These are phyloP conservation scores for Gymnarchus niloticus DNA, from an alignment of 2,113 vertebrate species.

Conservation along the genomic window DNA sequence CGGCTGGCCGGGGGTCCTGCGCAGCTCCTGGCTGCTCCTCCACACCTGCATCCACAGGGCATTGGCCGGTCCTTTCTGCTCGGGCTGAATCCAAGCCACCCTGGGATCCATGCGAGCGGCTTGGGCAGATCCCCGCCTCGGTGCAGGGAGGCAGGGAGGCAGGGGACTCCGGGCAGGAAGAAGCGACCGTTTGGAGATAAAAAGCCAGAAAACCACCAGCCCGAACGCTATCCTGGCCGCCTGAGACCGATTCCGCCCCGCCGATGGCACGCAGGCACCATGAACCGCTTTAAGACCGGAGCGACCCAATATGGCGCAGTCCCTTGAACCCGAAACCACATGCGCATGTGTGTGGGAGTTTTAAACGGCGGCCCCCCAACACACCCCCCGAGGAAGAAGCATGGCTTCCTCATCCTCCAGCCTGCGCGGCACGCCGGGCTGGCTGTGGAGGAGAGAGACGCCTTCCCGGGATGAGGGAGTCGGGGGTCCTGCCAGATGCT, in stretches of 20 bases:
- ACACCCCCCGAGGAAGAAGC: not conserved
- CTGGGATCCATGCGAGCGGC: constrained; percentile 89
- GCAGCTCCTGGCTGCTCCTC: constrained; percentile 87
- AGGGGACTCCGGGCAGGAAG: no score
- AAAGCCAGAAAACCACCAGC: no score
- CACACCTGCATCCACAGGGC: constrained; percentile 97
- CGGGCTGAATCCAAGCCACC: constrained; percentile 97
- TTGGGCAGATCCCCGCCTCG: constrained; percentile 48
- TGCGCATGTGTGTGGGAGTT: constrained; percentile 71
- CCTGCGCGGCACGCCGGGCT: no score
- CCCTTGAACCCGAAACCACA: constrained; percentile 53
- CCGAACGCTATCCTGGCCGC: no score
- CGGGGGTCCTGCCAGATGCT: no score
- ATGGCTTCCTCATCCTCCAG: not conserved
- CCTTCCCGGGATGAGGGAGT: no score
- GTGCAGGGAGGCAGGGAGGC: no score
- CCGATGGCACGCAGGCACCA: no score
- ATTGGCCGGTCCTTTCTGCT: constrained; percentile 97
- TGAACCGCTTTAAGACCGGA: constrained; percentile 57
- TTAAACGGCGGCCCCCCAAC: constrained; percentile 65
- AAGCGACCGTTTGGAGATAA: no score
- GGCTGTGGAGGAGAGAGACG: no score
- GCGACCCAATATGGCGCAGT: constrained; percentile 75
- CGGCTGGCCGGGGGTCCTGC: constrained; percentile 72
- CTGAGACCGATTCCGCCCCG: constrained; percentile 47